Percentiles rank a stretch among this genome's conserved stretches.
phyloP scores from a whole-genome alignment of 2,113 vertebrate species.

The Ivindomyrus marchei region DNA sequence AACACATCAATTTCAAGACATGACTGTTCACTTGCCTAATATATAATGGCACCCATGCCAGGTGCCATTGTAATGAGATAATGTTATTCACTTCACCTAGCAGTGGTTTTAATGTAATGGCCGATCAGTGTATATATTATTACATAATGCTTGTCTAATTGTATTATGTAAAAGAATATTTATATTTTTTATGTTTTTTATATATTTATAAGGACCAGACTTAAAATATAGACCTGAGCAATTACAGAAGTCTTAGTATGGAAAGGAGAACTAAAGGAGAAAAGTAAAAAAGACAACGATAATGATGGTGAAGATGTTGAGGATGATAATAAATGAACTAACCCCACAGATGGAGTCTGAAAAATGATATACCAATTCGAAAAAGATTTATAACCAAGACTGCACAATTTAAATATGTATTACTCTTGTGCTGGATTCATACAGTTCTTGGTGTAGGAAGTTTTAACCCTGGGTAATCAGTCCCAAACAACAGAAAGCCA shows the following conservation, averaged over 20 bases:
- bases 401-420: background rate
- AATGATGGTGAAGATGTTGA: background rate
- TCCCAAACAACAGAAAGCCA: background rate
- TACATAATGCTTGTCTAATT: background rate
- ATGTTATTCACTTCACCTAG: background rate
- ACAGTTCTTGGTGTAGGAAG: background rate
- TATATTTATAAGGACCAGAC: background rate
- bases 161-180: background rate
- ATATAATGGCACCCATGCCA: background rate
- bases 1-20: background rate
- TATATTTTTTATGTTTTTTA: background rate
- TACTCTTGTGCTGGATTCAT: background rate
- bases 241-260: background rate
- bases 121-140: background rate
- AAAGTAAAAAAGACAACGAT: background rate
- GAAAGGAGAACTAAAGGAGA: background rate
- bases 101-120: background rate
- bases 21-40: background rate
- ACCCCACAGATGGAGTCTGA: background rate
- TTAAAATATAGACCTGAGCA: background rate
- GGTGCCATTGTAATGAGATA: background rate
- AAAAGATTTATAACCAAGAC: background rate
- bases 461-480: background rate
- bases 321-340: background rate
- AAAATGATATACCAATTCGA: background rate